Evolutionary conservation across 2,797 vertebrate species (phyloP).

Genomic region (Notolepis coatsorum): DNA sequence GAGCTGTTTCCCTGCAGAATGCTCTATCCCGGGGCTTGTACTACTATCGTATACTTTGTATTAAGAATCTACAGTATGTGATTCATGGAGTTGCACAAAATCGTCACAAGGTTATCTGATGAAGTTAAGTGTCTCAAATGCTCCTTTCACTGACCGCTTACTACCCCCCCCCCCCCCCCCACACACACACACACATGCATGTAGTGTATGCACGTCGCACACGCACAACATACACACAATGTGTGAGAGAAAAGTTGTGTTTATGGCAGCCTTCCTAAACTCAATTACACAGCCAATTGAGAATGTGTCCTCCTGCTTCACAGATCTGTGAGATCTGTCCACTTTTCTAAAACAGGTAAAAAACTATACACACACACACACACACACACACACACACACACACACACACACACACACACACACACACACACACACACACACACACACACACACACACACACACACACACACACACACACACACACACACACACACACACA

Average conservation of each 20-base stretch:
- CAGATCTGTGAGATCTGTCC: conserved; percentile 55
- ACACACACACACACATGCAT: background rate
- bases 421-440: background rate
- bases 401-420: background rate
- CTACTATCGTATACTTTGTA: no score
- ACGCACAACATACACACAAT: background rate
- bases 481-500: conserved; percentile 1
- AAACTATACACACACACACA: background rate
- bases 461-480: background rate
- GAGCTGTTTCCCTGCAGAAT: conserved; percentile 42
- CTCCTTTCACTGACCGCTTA: background rate
- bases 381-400: background rate
- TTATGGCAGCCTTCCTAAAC: conserved; percentile 63
- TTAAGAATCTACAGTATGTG: conserved; percentile 36
- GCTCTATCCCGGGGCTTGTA: conserved; percentile 47
- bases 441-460: background rate
- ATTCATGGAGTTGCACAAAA: conserved; percentile 43
- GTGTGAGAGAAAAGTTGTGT: conserved; percentile 44
- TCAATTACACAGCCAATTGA: conserved; percentile 75
- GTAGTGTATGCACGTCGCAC: background rate
- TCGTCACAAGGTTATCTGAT: conserved; percentile 50
- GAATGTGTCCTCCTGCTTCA: conserved; percentile 47
- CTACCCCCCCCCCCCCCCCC: no score
- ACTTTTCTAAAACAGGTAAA: conserved; percentile 45
- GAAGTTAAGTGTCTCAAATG: conserved; percentile 32